These are phyloP conservation scores for Drosophila kambysellisi DNA, from an alignment of 2,888 invertebrate genomes.

Conservation along the genomic window DNA sequence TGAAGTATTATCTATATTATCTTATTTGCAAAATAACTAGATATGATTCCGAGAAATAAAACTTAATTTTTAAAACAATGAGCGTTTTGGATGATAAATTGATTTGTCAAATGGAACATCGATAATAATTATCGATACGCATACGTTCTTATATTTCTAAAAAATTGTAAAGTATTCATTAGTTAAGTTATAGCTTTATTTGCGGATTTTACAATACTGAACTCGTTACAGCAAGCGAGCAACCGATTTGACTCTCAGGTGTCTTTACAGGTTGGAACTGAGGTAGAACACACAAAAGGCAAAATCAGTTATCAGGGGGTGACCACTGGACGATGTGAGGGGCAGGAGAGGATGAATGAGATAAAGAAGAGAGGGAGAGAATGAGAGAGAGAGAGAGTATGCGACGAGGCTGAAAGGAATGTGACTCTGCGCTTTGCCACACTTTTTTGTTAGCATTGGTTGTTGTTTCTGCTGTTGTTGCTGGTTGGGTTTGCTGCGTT, in stretches of 20 bases:
- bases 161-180: background rate
- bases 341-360: background rate
- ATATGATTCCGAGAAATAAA: background rate
- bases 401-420: constrained; percentile 57
- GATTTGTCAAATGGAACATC: background rate
- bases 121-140: background rate
- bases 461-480: constrained; percentile 40
- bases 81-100: background rate
- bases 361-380: background rate
- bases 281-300: constrained; percentile 36
- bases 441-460: constrained; percentile 46
- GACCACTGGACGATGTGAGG: constrained; percentile 10
- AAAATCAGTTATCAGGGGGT: constrained; percentile 37
- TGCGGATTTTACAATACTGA: background rate
- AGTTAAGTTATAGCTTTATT: background rate
- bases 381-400: background rate
- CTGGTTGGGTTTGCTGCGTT: constrained; percentile 63
- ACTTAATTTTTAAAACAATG: background rate
- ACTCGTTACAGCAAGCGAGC: background rate
- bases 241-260: constrained; percentile 27
- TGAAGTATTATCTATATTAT: background rate
- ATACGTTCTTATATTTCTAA: background rate
- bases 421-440: constrained; percentile 69
- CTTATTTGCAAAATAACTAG: background rate
- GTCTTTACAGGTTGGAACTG: constrained; percentile 22